Evolutionary conservation across 2,113 vertebrate genomes (phyloP).

Genomic region (Petroica traversi): DNA sequence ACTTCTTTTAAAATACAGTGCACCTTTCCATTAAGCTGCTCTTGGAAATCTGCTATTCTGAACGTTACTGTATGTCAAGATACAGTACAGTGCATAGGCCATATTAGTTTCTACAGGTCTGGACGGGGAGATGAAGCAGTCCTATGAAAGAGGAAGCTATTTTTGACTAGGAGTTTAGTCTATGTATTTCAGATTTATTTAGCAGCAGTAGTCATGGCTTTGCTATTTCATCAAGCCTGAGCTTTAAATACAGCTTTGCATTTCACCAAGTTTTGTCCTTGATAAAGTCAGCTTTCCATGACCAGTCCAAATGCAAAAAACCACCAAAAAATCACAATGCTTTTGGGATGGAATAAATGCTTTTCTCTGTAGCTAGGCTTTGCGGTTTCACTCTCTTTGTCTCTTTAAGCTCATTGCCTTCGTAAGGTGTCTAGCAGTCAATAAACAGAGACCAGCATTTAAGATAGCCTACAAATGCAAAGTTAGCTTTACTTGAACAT

Average conservation of each 20-base stretch:
- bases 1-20: neutral
- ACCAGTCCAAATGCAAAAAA: constrained; percentile 23
- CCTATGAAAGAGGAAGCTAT: neutral
- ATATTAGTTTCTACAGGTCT: neutral
- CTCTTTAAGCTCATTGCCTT: constrained; percentile 26
- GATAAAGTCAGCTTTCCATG: constrained; percentile 21
- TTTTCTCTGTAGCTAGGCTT: constrained; percentile 19
- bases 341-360: constrained; percentile 57
- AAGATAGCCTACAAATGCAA: constrained; percentile 58
- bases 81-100: neutral
- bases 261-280: constrained; percentile 31
- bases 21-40: neutral
- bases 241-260: constrained; percentile 31
- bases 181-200: neutral
- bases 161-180: neutral
- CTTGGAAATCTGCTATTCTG: neutral
- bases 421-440: constrained; percentile 39
- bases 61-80: neutral
- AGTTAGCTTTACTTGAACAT: constrained; percentile 26
- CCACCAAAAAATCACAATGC: constrained; percentile 47
- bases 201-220: neutral
- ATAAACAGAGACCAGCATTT: constrained; percentile 53
- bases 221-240: neutral
- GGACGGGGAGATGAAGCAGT: neutral
- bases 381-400: constrained; percentile 45